These are phyloP conservation scores for Notospermus geniculatus DNA, from an alignment of 1,140 invertebrate species.

Conservation along the genomic window DNA sequence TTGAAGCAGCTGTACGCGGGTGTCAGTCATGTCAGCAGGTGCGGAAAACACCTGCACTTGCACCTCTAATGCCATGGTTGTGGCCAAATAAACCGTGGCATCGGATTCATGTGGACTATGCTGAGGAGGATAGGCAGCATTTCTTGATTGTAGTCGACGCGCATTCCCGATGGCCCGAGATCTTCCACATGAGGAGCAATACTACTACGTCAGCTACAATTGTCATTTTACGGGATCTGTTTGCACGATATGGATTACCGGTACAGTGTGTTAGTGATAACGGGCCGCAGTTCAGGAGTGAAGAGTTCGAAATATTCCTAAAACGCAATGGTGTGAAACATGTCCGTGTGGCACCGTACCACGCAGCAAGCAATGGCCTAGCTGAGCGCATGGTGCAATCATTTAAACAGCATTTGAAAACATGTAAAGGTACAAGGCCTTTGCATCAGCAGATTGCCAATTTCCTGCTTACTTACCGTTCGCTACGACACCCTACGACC, in stretches of 20 bases:
- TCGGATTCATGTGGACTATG: slow-evolving; percentile 27
- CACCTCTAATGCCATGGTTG: background rate
- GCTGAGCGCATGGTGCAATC: slow-evolving; percentile 21
- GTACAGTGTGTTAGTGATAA: slow-evolving; percentile 45
- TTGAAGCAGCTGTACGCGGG: background rate
- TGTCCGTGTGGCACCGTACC: slow-evolving; percentile 26
- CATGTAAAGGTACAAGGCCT: background rate
- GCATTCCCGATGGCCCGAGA: slow-evolving; percentile 1
- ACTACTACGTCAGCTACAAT: too few relatives aligned
- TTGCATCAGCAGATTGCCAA: background rate
- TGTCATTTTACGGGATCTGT: slow-evolving; percentile 11
- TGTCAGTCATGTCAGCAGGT: background rate
- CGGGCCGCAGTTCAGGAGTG: slow-evolving; percentile 40
- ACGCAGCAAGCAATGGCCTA: slow-evolving; percentile 33
- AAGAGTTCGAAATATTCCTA: slow-evolving; percentile 39
- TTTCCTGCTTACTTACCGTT: slow-evolving; percentile 12
- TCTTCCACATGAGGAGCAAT: slow-evolving; percentile 5
- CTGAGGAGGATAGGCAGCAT: too few relatives aligned
- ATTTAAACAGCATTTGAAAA: slow-evolving; percentile 13
- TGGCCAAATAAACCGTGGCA: slow-evolving; percentile 36
- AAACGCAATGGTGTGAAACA: slow-evolving; percentile 37
- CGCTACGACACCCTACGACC: slow-evolving; percentile 18
- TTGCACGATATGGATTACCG: slow-evolving; percentile 30
- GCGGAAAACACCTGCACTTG: background rate
- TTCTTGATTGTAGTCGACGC: slow-evolving; percentile 9